Conservation (phyloP, 2,113 vertebrate species). For the Neomonachus schauinslandi region DNA sequence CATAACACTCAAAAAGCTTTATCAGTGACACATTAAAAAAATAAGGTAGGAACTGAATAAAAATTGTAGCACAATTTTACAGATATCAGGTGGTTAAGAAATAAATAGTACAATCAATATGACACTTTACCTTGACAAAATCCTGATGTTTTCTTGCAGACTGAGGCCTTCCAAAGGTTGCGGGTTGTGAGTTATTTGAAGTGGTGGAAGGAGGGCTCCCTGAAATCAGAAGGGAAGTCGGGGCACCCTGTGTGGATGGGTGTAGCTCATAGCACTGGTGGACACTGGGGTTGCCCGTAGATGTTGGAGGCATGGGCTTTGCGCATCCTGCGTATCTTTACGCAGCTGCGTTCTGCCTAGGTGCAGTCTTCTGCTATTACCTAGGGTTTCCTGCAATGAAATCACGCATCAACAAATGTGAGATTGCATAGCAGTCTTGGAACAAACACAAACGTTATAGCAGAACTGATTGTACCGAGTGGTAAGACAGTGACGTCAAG, state of each 20-base stretch:
- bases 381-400: not conserved
- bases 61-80: not conserved
- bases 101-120: not conserved
- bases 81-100: not conserved
- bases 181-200: not conserved
- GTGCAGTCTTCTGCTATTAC: not conserved
- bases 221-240: not conserved
- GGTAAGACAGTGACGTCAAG: not conserved
- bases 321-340: not conserved
- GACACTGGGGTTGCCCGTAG: not conserved
- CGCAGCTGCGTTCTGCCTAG: not conserved
- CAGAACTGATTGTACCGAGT: not conserved
- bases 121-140: not conserved
- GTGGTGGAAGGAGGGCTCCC: not conserved
- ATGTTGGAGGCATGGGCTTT: not conserved
- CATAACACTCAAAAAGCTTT: not conserved
- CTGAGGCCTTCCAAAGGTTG: not conserved
- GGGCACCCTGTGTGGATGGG: too few species aligned
- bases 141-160: not conserved
- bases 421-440: not conserved
- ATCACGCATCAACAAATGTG: not conserved
- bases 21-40: not conserved
- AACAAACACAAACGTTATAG: not conserved
- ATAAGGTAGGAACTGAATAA: not conserved
- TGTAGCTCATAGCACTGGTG: not conserved